Evolutionary conservation across 2,797 vertebrate species (phyloP), one percentile per base, ranked within the genome.

Genomic region (Nannoperca australis): DNA sequence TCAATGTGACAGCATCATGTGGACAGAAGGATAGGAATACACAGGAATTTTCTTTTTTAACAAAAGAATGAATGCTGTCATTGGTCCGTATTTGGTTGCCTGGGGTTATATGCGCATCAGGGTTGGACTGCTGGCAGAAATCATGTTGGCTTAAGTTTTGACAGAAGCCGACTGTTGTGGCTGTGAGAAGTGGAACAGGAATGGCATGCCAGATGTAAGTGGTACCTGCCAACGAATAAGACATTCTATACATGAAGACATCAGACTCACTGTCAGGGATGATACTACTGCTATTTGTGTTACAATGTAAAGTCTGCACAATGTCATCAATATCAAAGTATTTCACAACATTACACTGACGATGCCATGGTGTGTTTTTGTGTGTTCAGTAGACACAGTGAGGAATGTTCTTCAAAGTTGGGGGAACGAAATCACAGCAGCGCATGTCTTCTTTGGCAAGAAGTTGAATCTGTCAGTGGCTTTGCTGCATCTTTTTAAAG

Each of bases 101-200:
- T 73, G 30, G 45, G 58, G 71, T 73, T 78, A 27, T 53, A 63
- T 65, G 53, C 54, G 55, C 55, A 60, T 81, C 70, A 70, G 53
- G 47, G 42, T 45, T 56, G 66, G 72, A 76, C 62, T 78, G 68
- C 64, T 71, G 55, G 78, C 58, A 87, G 78, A 68, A 76, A 76
- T 77, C 61, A 62, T 38, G 73, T 84, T 32, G 24, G 61, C 40
- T 76, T 51, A 88, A 78, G 70, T 70, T 81, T 72, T 91, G 91
- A 91, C 84, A 87, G 78, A 27, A 82, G 77, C 38, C 20, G 58
- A 63, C 51, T 65, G 75, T 62, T 53, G 80, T 82, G 77, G 50
- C 34, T 72, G 61, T n/a, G 78, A 75, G 70, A 73, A 74, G 74
- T 56, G 67, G 71, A 86, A 85, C 82, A 69, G 76, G 50, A 64